Evolutionary conservation across 2,888 invertebrate genomes (phyloP).

Genomic region (Leptogaster cylindrica): DNA sequence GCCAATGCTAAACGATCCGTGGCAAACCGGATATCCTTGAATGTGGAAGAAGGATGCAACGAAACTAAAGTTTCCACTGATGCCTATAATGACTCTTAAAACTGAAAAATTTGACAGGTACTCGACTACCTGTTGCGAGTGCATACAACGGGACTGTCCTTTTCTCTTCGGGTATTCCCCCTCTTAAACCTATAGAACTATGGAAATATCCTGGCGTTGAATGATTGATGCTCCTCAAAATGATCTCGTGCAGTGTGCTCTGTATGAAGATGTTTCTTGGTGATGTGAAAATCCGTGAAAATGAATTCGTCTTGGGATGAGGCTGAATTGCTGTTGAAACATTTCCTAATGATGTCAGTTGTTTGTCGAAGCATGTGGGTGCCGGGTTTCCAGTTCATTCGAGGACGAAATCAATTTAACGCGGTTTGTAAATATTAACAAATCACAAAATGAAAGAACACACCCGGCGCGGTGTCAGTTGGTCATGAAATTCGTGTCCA

Average conservation of each 20-base stretch:
- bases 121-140: not conserved
- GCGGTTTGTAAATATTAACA: conserved; percentile 3
- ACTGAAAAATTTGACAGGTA: not conserved
- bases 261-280: not conserved
- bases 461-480: not conserved
- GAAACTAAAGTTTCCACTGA: not conserved
- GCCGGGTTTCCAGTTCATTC: not conserved
- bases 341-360: not conserved
- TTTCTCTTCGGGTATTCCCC: no score
- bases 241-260: no score
- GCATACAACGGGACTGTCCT: no score
- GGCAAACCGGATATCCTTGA: not conserved
- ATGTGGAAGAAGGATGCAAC: not conserved
- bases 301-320: not conserved
- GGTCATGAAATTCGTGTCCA: not conserved
- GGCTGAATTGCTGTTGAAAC: not conserved
- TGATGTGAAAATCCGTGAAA: not conserved
- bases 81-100: not conserved
- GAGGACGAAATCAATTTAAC: not conserved
- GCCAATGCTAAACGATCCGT: not conserved
- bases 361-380: not conserved
- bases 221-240: not conserved
- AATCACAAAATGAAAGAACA: no score
- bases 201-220: not conserved
- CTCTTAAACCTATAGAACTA: no score